These are phyloP conservation scores for Lepidothrix coronata DNA, from an alignment of 2,113 vertebrate genomes.

Conservation along the genomic window DNA sequence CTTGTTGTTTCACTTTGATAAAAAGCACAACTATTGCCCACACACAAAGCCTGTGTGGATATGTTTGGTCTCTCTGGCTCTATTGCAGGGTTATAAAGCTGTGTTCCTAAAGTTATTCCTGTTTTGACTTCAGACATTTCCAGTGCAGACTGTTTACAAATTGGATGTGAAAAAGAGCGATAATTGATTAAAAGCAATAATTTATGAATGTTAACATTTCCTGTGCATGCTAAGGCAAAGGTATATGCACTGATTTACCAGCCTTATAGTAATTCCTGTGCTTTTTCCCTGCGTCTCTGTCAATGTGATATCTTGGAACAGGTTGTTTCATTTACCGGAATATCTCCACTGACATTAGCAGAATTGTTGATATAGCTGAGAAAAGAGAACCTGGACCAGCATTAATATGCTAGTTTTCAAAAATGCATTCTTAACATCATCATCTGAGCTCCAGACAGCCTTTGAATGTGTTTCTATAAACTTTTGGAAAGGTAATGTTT, in stretches of 20 bases:
- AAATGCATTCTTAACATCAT: conserved; percentile 26
- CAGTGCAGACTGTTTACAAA: background rate
- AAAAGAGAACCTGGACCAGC: background rate
- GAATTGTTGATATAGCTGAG: conserved; percentile 15
- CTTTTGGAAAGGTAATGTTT: conserved; percentile 45
- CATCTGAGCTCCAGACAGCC: background rate
- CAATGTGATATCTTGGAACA: background rate
- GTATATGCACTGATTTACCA: background rate
- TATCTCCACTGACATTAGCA: background rate
- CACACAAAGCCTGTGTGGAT: background rate
- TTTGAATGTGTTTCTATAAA: conserved; percentile 13
- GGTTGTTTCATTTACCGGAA: conserved; percentile 21
- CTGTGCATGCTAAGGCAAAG: background rate
- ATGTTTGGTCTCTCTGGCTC: background rate
- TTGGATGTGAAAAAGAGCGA: background rate
- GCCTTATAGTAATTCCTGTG: background rate
- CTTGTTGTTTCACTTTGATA: background rate
- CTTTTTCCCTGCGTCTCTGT: background rate
- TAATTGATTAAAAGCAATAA: background rate
- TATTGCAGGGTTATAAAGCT: background rate
- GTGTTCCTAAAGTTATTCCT: conserved; percentile 32
- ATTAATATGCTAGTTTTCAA: background rate
- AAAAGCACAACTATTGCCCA: background rate
- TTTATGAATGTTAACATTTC: background rate
- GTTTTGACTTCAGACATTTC: conserved; percentile 42